phyloP scores from a whole-genome alignment of 2,888 invertebrate species.

The Lottia gigantea region DNA sequence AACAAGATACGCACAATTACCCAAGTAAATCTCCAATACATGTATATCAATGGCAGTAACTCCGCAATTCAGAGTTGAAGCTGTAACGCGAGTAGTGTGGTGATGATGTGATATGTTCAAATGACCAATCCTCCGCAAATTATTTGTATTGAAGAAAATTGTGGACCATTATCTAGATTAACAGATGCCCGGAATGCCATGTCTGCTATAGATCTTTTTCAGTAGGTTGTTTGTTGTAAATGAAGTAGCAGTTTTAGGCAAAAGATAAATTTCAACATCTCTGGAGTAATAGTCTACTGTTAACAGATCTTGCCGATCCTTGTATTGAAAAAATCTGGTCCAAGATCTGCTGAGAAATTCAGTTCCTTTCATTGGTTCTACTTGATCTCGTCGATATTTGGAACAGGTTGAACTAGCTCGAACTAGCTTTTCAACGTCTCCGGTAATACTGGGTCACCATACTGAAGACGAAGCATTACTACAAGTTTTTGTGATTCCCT shows the following conservation, averaged over 20 bases:
- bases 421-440: background rate
- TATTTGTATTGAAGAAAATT: too few species aligned
- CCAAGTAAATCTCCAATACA: too few species aligned
- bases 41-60: too few species aligned
- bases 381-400: background rate
- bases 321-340: constrained; percentile 12
- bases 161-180: too few species aligned
- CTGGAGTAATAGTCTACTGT: background rate
- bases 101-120: too few species aligned
- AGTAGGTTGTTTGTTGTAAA: background rate
- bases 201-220: too few species aligned
- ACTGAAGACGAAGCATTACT: background rate
- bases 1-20: too few species aligned
- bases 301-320: constrained; percentile 5
- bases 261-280: background rate
- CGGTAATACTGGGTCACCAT: background rate
- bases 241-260: constrained; percentile 5
- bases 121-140: too few species aligned
- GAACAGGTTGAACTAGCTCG: background rate
- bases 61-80: too few species aligned
- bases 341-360: background rate
- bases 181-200: too few species aligned
- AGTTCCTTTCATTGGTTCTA: background rate
- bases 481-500: background rate
- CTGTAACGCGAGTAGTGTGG: too few species aligned